Evolutionary conservation across 2,888 invertebrate genomes (phyloP).

Genomic region (Drosophila sordidula): DNA sequence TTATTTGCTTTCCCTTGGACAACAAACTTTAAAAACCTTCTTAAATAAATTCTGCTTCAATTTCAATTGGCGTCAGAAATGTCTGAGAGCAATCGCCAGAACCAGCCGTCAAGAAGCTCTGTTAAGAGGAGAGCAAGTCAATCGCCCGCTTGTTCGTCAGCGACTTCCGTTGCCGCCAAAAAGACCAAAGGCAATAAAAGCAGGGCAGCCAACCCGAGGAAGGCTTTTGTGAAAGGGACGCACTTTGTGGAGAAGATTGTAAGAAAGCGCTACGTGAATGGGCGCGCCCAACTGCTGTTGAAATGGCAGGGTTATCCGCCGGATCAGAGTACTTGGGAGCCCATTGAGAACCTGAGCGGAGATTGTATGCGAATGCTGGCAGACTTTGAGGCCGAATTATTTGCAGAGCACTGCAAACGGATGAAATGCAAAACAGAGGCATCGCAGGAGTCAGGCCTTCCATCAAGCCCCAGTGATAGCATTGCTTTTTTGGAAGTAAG

Average conservation of each 20-base stretch:
- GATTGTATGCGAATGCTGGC: conserved; percentile 29
- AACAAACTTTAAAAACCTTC: neutral
- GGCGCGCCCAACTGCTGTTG: conserved; percentile 27
- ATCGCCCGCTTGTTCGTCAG: neutral
- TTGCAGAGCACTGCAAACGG: neutral
- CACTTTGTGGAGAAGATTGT: conserved; percentile 45
- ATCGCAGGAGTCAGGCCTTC: neutral
- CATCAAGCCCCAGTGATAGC: neutral
- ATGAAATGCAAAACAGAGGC: neutral
- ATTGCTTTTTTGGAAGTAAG: neutral
- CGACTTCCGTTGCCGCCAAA: neutral
- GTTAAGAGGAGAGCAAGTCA: neutral
- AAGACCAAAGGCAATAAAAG: neutral
- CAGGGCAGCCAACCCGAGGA: neutral
- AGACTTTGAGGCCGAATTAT: conserved; percentile 33
- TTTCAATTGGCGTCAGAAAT: neutral
- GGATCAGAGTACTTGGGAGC: conserved; percentile 51
- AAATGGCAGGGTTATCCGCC: conserved; percentile 42
- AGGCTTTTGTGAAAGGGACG: neutral
- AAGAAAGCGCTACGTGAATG: conserved; percentile 33
- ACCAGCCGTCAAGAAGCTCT: neutral
- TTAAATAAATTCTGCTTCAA: neutral
- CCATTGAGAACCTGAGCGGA: conserved; percentile 30
- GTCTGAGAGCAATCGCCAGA: neutral
- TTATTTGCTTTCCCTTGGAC: neutral